Conservation (phyloP, 2,888 invertebrate species). For the Palloptera scutellata region DNA sequence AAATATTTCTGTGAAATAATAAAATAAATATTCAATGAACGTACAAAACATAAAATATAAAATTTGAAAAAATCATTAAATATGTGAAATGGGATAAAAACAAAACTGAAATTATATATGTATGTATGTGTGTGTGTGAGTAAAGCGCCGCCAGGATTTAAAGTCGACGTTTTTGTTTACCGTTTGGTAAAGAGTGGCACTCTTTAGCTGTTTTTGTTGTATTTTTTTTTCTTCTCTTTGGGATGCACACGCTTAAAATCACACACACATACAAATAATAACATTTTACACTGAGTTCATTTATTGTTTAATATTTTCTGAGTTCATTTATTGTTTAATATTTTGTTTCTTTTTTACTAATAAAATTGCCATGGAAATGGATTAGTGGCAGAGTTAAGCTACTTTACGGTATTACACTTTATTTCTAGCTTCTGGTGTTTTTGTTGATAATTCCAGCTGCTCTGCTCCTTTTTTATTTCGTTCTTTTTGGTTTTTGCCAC, state of each 20-base stretch:
- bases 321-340: background rate
- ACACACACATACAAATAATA: background rate
- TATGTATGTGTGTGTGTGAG: too few species aligned
- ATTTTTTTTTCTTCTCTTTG: background rate
- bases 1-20: too few species aligned
- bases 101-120: background rate
- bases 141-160: too few species aligned
- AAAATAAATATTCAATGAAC: too few species aligned
- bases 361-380: background rate
- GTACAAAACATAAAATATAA: too few species aligned
- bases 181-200: too few species aligned
- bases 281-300: background rate
- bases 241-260: background rate
- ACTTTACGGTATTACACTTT: slow-evolving; percentile 11
- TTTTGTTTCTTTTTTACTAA: slow-evolving; percentile 1
- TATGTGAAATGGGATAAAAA: background rate
- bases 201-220: too few species aligned
- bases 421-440: background rate
- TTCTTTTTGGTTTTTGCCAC: too few species aligned
- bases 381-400: slow-evolving; percentile 12
- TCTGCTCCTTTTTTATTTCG: background rate
- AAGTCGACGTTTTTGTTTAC: too few species aligned
- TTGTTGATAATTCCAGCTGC: background rate
- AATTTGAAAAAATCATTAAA: background rate
- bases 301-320: background rate